Evolutionary conservation across 1,140 invertebrate genomes (phyloP), one percentile per base, ranked within the genome.

Genomic region (Brachionus asplanchnoidis): DNA sequence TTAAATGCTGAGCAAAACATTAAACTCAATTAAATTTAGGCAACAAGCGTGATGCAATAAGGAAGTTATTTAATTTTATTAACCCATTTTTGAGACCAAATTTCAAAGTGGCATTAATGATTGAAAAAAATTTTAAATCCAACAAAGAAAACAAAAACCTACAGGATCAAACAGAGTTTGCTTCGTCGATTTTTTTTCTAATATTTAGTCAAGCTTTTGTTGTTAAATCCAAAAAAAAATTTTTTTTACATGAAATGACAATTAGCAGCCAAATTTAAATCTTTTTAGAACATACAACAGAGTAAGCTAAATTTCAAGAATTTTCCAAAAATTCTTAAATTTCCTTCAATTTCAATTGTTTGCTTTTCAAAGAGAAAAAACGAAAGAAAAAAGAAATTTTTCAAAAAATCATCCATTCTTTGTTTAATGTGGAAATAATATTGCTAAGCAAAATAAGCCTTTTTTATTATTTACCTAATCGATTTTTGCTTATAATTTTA

Each of bases 271-370:
- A 68, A 12, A 68, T 12, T 40, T 68, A 14, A 32, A 40, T 32
- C n/a, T 28, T 26, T 1, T 28, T 68, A 32, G 28, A 32, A 68
- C 26, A 68, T 68, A 32, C 26, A 68, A 68, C 17, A 68, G 32
- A 68, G 32, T 40, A 40, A 68, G 32, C 32, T 68, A n/a, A 32
- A 32, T 68, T 68, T 68, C 5, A 12, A 32, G 26, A 32, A 32
- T 32, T 32, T 68, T 32, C 14, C 5, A 68, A 68, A 32, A 68
- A 36, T 28, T 32, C n/a, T 68, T 40, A 68, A 32, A 40, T 68
- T 68, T 68, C 66, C 66, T 68, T 68, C 7, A 68, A 68, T 68
- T 68, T 68, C 36, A 68, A 68, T 68, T 68, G 66, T 68, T 68
- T 68, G 28, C 66, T 68, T 68, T 32, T 40, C 20, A 9, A 17